Conservation (phyloP, 2,113 vertebrate genomes). For the Vireo altiloquus region DNA sequence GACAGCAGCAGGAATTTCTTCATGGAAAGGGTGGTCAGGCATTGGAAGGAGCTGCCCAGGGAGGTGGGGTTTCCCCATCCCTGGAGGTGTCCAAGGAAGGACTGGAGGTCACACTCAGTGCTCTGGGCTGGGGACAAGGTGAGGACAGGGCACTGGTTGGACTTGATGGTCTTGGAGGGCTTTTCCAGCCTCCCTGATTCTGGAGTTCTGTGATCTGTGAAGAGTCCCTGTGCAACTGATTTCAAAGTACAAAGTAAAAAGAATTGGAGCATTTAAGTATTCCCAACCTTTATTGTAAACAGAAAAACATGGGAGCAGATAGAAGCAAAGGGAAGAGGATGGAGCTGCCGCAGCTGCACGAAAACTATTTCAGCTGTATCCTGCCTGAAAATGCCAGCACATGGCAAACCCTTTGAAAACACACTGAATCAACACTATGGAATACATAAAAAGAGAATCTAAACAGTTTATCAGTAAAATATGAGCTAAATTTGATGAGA, state of each 20-base stretch:
- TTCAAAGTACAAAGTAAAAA: neutral
- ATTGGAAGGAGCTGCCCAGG: neutral
- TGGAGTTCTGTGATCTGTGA: neutral
- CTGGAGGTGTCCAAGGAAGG: neutral
- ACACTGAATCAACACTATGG: neutral
- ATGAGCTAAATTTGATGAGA: conserved; percentile 24
- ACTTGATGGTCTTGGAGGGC: neutral
- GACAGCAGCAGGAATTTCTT: neutral
- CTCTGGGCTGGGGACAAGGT: neutral
- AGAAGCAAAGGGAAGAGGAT: neutral
- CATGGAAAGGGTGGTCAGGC: neutral
- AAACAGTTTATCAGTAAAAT: neutral
- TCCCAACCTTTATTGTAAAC: neutral
- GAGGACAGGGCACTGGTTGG: neutral
- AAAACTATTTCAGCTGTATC: neutral
- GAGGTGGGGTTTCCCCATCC: neutral
- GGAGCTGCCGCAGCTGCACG: neutral
- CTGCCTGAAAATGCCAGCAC: neutral
- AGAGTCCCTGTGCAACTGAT: rapidly evolving
- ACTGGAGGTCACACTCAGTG: neutral
- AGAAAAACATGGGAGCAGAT: neutral
- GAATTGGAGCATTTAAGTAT: neutral
- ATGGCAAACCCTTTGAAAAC: neutral
- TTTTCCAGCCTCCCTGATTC: neutral
- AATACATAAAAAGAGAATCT: conserved; percentile 14